Percentiles rank a stretch among this genome's conserved stretches.
phyloP scores from a whole-genome alignment of 2,797 vertebrate genomes.

The Sebastolobus alascanus region DNA sequence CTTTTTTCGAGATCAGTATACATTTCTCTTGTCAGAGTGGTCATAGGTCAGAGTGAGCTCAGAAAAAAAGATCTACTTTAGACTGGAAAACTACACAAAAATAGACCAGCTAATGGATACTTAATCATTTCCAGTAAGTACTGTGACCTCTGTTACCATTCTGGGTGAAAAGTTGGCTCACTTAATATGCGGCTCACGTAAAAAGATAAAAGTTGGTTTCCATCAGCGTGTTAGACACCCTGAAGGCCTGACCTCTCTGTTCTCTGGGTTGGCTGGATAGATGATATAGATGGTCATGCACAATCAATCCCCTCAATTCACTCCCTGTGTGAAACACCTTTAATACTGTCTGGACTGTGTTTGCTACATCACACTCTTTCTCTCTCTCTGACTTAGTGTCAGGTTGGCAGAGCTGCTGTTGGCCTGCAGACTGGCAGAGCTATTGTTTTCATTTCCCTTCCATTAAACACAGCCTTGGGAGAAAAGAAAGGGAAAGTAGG shows the following conservation, averaged over 20 bases:
- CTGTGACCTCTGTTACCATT: constrained; percentile 2
- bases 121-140: constrained; percentile 15
- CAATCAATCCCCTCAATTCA: constrained; percentile 34
- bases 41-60: constrained; percentile 2
- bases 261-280: constrained; percentile 12
- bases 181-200: background rate
- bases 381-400: constrained; percentile 59
- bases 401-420: constrained; percentile 66
- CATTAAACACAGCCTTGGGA: constrained; percentile 76
- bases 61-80: constrained; percentile 14
- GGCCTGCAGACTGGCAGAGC: constrained; percentile 70
- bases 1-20: constrained; percentile 4
- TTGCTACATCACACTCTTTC: constrained; percentile 43
- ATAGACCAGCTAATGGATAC: constrained; percentile 30
- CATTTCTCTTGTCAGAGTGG: background rate
- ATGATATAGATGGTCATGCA: constrained; percentile 47
- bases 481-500: constrained; percentile 62
- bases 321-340: constrained; percentile 35
- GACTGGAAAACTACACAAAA: constrained; percentile 10
- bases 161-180: constrained; percentile 11
- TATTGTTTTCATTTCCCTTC: constrained; percentile 84
- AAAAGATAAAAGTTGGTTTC: constrained; percentile 37
- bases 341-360: constrained; percentile 41
- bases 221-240: constrained; percentile 22
- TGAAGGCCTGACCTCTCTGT: constrained; percentile 21